phyloP scores from a whole-genome alignment of 2,888 invertebrate genomes.

The Temnothorax rugatulus region DNA sequence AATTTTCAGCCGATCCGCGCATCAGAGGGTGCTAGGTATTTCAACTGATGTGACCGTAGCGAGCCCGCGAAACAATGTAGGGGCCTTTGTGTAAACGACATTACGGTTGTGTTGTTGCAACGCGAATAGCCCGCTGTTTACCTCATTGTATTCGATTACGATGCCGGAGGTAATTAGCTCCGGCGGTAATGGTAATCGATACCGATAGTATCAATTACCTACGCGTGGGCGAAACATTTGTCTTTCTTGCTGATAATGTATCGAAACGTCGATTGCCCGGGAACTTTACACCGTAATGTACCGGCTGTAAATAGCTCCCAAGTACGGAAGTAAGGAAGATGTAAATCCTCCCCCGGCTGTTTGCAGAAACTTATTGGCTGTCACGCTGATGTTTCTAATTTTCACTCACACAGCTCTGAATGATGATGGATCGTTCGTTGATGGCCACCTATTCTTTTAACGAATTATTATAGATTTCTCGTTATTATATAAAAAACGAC shows the following conservation, averaged over 20 bases:
- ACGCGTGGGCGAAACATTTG: constrained; percentile 53
- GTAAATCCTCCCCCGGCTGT: constrained; percentile 40
- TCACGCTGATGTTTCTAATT: constrained; percentile 40
- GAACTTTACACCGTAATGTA: constrained; percentile 57
- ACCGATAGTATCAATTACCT: constrained; percentile 56
- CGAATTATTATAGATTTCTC: background rate
- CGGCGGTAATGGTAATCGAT: constrained; percentile 56
- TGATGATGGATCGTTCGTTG: background rate
- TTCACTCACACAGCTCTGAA: constrained; percentile 17
- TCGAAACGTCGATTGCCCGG: constrained; percentile 53
- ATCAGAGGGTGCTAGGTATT: constrained; percentile 8
- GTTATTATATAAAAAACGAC: background rate
- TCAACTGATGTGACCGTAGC: constrained; percentile 22
- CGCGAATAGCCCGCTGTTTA: constrained; percentile 50
- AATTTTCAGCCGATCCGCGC: constrained; percentile 47
- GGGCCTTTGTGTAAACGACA: constrained; percentile 40
- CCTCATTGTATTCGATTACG: constrained; percentile 58
- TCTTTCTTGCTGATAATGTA: constrained; percentile 57
- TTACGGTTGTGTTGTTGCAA: constrained; percentile 43
- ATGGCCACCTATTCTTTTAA: background rate
- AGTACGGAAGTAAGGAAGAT: constrained; percentile 43
- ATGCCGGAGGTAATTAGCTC: constrained; percentile 57
- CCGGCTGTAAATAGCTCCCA: constrained; percentile 52
- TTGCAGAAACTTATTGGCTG: constrained; percentile 34
- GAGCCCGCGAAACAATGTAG: constrained; percentile 15